Base-by-base conservation (phyloP, 1,140 invertebrate species). In the Riptortus pedestris region DNA sequence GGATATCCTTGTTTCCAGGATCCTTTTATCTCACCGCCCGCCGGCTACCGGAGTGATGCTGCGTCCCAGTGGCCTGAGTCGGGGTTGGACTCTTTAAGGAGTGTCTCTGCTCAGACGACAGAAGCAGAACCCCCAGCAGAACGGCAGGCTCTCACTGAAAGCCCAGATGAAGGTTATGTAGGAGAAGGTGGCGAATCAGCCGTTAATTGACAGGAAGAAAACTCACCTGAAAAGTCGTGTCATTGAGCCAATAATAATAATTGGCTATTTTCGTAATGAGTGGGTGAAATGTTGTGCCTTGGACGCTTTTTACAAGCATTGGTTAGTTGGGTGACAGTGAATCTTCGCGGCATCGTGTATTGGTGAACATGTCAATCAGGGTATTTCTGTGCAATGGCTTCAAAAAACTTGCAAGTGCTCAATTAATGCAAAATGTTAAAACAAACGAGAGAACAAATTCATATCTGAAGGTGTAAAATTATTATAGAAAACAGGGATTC, bases 131-230 rank as follows among this genome's bases (percentile, higher is more conserved):
- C 20, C 0, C 29, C 61, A 22, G n/a, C 24, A 1, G 62, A 16
- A 67, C 77, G 75, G 64, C 85, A 81, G 64, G 79, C 81, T n/a
- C 79, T 87, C 67, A 84, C 85, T 2, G 88, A 91, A 69, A 90
- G 88, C 72, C 88, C 88, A 4, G 89, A 92, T 72, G 89, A 92
- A 72, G 89, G 89, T 1, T 92, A 91, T 72, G 88, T 88, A 48
- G 88, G 88, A 27, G 88, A 91, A 71, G 81, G 74, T 11, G 67
- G 65, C 1, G 76, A 77, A 58, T 68, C 73, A 7, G 75, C 77
- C 69, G 78, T 79, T 61, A 79, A 79, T 43, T 79, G 75, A 73
- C 75, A 45, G 38, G 47, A 20, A 26, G 28, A 11, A 28, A 57
- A 62, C 18, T 24, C 57, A 20, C 24, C 57, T 26, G 2, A 18